Percentiles rank a stretch among this genome's conserved stretches.
Evolutionary conservation across 2,888 invertebrate species (phyloP).

Genomic region (Trichogramma evanescens): DNA sequence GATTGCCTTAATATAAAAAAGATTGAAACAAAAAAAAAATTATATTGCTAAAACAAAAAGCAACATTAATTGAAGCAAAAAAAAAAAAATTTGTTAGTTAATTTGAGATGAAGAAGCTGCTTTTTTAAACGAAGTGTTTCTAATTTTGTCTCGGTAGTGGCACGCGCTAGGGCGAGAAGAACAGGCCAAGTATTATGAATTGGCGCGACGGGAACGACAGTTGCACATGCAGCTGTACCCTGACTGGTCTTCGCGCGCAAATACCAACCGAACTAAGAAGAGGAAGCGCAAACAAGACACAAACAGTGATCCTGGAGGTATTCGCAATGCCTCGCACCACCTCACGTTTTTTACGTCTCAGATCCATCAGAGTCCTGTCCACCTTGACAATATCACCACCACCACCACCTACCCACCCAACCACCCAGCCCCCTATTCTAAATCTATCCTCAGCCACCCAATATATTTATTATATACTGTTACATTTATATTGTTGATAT

Average conservation of each 20-base stretch:
- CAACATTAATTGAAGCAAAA: slow-evolving; percentile 6
- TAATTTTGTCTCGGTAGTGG: slow-evolving; percentile 69
- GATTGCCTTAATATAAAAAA: slow-evolving; percentile 23
- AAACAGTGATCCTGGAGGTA: slow-evolving; percentile 83
- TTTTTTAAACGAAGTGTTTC: slow-evolving; percentile 40
- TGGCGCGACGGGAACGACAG: slow-evolving; percentile 97
- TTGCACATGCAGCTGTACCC: slow-evolving; percentile 99
- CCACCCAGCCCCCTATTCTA: background rate
- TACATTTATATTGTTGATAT: slow-evolving; percentile 31
- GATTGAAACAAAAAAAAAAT: background rate
- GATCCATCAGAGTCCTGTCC: background rate
- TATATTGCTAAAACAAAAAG: background rate
- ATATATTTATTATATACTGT: slow-evolving; percentile 23
- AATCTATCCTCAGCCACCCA: background rate
- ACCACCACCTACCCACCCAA: background rate
- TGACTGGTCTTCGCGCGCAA: slow-evolving; percentile 98
- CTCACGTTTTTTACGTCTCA: slow-evolving; percentile 11
- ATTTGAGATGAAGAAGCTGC: slow-evolving; percentile 29
- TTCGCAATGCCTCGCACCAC: slow-evolving; percentile 53
- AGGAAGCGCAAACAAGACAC: slow-evolving; percentile 97
- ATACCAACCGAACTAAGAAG: slow-evolving; percentile 99
- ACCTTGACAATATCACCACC: background rate
- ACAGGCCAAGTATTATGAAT: slow-evolving; percentile 99
- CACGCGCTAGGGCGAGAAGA: slow-evolving; percentile 98
- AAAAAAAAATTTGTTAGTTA: slow-evolving; percentile 20